Evolutionary conservation across 2,888 invertebrate species (phyloP), one percentile per base, ranked within the genome.

Genomic region (Oligia latruncula): DNA sequence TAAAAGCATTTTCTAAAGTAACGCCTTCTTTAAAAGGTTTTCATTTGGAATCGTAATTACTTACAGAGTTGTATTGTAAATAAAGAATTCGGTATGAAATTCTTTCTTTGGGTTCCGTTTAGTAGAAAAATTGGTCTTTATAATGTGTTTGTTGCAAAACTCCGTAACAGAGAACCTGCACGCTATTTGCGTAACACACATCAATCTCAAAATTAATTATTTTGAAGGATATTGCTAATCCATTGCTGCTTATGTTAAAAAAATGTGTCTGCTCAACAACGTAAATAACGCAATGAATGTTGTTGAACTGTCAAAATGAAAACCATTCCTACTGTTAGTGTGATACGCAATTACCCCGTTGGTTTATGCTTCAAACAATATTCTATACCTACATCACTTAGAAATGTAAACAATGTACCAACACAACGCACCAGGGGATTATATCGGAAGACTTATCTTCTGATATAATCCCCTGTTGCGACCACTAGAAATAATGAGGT

Each of bases 1-100:
- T 87, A 84, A 87, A 84, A 85, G 81, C 74, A 62, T 82, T 77
- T 68, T 73, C 46, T 77, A 58, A 77, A 71, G 80, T 81, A 81
- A 82, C 87, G 72, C 81, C 67, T 80, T 35, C 66, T 71, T 58
- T 88, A 87, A 88, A 88, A 88, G 74, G 71, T 84, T 79, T 78
- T 80, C 81, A 64, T 76, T 73, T 65, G 78, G 73, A 71, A 81
- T 85, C 35, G 49, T 73, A 79, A 86, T 82, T 80, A 74, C 71
- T 23, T n/a, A 58, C 23, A 11, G 43, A 62, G 70, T 70, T 74
- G 55, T n/a, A 68, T 52, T n/a, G 55, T 73, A 74, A 83, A 83
- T 72, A 82, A 82, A 84, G 64, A 65, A 49, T 55, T 68, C 15
- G 13, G 49, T 23, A 35, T 20, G 5, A 49, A 81, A 62, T 49